Base-by-base conservation (phyloP, 2,888 invertebrate genomes). In the Tenthredo notha region DNA sequence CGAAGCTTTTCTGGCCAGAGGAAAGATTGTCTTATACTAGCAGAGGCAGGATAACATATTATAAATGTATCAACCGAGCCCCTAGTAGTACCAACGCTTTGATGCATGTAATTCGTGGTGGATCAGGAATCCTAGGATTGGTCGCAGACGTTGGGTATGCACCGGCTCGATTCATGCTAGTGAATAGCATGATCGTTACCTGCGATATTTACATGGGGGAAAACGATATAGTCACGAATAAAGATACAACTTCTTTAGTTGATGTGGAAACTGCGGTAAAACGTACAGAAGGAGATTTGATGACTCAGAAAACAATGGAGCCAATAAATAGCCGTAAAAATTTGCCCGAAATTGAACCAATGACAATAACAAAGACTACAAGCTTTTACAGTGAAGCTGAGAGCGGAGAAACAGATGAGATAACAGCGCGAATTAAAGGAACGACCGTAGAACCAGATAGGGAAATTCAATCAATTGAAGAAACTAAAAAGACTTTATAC, bases 31-130 rank as follows among this genome's bases (percentile, higher is more conserved):
- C 40, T 6, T 40, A 61, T 25, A n/a, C 10, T 21, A 67, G 15
- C 47, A 4, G n/a, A 1, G 77, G 47, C 74, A 77, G 18, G 58
- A 43, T 84, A 7, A 84, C 47, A 40, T 84, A 47, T n/a, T 67
- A 47, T 12, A n/a, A 78, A 78, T 84, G 77, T 58, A n/a, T 67
- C 18, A 77, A 84, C 29, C 84, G 47, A 43, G 77, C 84, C 25
- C 84, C 84, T 4, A 29, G 12, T 21, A 33, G 1, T 47, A 65
- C 61, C 25, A 77, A 37, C 43, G 54, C 65, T 25, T 43, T 58
- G 29, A 77, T 61, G 65, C 43, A 43, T 25, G 77, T 77, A 4
- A 84, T 67, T 58, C 29, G 25, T 3, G 77, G 65, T 25, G 84
- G 77, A 61, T 1, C 65, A 15, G 77, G 77, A 67, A 47, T 47